phyloP scores from a whole-genome alignment of 1,140 invertebrate species.

The Calephelis virginiensis region DNA sequence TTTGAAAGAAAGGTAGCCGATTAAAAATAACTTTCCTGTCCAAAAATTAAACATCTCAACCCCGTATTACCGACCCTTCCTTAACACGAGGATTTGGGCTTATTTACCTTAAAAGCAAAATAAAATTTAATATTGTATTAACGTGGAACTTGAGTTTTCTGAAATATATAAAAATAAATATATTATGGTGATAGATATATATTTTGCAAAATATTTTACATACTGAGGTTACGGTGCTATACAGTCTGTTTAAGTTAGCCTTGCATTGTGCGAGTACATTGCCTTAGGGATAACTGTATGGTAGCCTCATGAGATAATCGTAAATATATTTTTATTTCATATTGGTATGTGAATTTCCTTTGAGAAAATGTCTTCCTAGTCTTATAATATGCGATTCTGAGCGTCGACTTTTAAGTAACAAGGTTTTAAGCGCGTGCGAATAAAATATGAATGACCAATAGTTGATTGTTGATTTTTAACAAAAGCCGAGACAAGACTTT shows the following conservation, averaged over 20 bases:
- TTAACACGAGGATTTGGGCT: no score
- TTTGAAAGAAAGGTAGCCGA: no score
- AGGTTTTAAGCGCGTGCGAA: background rate
- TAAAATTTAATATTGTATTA: no score
- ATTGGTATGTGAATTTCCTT: constrained; percentile 24
- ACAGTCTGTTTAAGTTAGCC: constrained; percentile 49
- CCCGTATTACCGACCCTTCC: no score
- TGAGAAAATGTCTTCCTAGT: background rate
- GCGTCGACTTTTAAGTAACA: background rate
- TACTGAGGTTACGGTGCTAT: constrained; percentile 40
- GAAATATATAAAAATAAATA: no score
- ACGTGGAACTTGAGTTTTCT: constrained; percentile 18
- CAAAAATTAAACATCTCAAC: no score
- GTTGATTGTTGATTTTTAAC: no score
- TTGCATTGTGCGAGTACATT: constrained; percentile 74
- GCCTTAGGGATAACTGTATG: constrained; percentile 67
- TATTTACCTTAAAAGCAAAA: no score
- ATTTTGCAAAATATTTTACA: no score
- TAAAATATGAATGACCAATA: background rate
- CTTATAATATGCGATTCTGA: background rate
- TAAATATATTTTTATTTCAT: constrained; percentile 32
- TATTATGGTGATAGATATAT: no score
- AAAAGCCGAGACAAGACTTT: no score
- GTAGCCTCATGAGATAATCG: constrained; percentile 63
- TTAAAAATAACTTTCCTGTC: no score